Evolutionary conservation across 2,113 vertebrate genomes (phyloP), one percentile per base, ranked within the genome.

Genomic region (Myrmophylax atrothorax): DNA sequence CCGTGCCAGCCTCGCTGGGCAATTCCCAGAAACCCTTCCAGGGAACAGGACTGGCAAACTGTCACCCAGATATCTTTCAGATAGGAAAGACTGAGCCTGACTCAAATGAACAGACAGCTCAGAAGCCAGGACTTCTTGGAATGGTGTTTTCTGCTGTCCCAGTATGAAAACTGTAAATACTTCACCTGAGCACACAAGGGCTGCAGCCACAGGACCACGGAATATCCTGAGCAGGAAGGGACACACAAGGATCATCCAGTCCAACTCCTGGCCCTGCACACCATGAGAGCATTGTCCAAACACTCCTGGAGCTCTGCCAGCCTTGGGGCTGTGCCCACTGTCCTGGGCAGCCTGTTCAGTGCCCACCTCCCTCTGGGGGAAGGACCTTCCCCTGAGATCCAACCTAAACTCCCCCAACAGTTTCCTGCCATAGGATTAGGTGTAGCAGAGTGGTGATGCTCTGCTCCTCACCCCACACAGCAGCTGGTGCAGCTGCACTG

Each of bases 131-230:
- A 6, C 31, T 44, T 7, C 37, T 13, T 47, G 58, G 44, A 37
- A 62, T 0, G 37, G 60, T 47, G 46, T 20, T 73, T 59, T 19
- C 66, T 17, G 44, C 52, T 13, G 44, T 12, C 35, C 47, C 44
- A 59, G 23, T 2, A 31, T 0, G 1, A 10, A 25, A 74, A 10
- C 31, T 1, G 16, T 69, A 37, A 52, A 49, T 4, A 2, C 22
- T 14, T 23, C 79, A 37, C 74, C 33, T 0, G 0, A 76, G 68
- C 38, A 12, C 6, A 14, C 26, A 1, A 7, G 42, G 58, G 67
- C 13, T 42, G 37, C 18, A 74, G 77, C 14, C 69, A 28, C 37
- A 59, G 33, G 53, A 18, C 0, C 1, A 1, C 7, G 60, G 47
- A 25, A 47, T 25, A 47, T 18, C 70, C 38, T 20, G 26, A 31